phyloP scores from a whole-genome alignment of 2,797 vertebrate species.

The Sebastes matsubarae region DNA sequence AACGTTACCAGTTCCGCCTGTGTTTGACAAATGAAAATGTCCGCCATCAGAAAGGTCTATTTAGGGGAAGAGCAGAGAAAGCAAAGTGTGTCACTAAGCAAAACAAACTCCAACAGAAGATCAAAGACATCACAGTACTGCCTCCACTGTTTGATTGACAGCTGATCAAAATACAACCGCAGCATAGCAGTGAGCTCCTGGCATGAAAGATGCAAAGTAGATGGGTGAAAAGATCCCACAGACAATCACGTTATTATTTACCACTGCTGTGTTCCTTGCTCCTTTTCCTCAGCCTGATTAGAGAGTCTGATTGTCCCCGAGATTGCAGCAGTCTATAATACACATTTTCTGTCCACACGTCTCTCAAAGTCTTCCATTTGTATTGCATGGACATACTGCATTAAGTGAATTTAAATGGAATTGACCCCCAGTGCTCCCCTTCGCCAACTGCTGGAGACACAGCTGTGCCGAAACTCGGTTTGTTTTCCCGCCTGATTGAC shows the following conservation, averaged over 20 bases:
- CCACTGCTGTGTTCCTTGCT: background rate
- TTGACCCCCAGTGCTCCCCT: constrained; percentile 4
- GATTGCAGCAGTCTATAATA: background rate
- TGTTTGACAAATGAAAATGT: background rate
- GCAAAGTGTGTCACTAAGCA: background rate
- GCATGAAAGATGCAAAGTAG: constrained; percentile 7
- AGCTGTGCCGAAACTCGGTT: constrained; percentile 45
- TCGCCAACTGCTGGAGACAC: constrained; percentile 23
- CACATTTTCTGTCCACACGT: background rate
- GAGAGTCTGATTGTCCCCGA: background rate
- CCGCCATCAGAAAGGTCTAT: background rate
- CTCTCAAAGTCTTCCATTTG: background rate
- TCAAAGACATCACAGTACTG: constrained; percentile 20
- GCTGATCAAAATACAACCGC: constrained; percentile 14
- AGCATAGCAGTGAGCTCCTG: background rate
- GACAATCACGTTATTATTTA: background rate
- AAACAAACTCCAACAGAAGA: constrained; percentile 5
- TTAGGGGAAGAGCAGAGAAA: background rate
- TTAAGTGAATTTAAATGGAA: constrained; percentile 16
- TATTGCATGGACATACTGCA: background rate
- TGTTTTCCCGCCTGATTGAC: constrained; percentile 34
- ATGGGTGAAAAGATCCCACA: background rate
- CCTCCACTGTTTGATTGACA: constrained; percentile 25
- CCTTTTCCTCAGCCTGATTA: background rate
- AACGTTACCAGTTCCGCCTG: background rate